Percentiles rank a stretch among this genome's conserved stretches.
phyloP scores from a whole-genome alignment of 2,113 vertebrate genomes.

The Romanogobio albipinnatus region DNA sequence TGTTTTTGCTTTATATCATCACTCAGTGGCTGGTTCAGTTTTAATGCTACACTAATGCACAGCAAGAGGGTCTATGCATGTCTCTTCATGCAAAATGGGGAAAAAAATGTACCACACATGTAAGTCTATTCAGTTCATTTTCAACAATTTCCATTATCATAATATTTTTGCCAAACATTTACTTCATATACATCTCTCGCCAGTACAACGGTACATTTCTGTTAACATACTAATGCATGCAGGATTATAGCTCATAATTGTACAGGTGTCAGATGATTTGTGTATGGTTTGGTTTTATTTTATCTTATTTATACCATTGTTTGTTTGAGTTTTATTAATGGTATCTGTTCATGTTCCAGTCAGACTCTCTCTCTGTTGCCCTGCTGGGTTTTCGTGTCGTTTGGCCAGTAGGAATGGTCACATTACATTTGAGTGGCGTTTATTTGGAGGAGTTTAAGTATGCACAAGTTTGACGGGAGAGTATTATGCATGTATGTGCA shows the following conservation, averaged over 20 bases:
- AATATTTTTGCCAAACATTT: slow-evolving; percentile 47
- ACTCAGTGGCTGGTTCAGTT: slow-evolving; percentile 28
- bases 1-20: slow-evolving; percentile 34
- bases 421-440: neutral
- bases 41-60: slow-evolving; percentile 49
- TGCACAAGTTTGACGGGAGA: slow-evolving; percentile 23
- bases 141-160: neutral
- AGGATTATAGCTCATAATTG: slow-evolving; percentile 44
- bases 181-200: neutral
- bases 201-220: slow-evolving; percentile 43
- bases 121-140: slow-evolving; percentile 17
- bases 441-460: too few relatives aligned
- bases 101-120: neutral
- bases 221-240: slow-evolving; percentile 53
- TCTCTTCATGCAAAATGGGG: slow-evolving; percentile 40
- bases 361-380: slow-evolving; percentile 28
- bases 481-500: slow-evolving; percentile 40
- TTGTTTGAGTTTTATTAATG: slow-evolving; percentile 41
- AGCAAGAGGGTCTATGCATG: slow-evolving; percentile 39
- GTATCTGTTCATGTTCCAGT: slow-evolving; percentile 27
- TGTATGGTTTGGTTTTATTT: slow-evolving; percentile 39
- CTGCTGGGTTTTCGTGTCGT: slow-evolving; percentile 35
- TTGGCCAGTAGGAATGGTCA: slow-evolving; percentile 41
- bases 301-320: slow-evolving; percentile 47
- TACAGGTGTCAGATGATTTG: slow-evolving; percentile 43